Evolutionary conservation across 2,888 invertebrate genomes (phyloP).

Genomic region (Micoletzkya japonica): DNA sequence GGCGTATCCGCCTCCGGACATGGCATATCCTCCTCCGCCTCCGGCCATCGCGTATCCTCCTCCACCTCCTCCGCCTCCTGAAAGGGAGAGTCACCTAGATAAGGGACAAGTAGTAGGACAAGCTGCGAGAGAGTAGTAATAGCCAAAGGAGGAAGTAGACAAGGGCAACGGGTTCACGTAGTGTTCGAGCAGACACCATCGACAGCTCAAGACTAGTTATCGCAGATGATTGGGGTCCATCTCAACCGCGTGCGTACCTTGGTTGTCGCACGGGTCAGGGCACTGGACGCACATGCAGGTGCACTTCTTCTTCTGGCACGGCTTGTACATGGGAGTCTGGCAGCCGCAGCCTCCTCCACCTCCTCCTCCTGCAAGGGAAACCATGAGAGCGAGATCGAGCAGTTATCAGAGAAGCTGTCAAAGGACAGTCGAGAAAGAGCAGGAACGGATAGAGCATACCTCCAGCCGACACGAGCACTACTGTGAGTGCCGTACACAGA

Average conservation of each 20-base stretch:
- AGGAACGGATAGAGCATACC: neutral
- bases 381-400: neutral
- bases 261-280: slow-evolving; percentile 16
- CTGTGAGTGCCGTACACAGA: neutral
- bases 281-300: slow-evolving; percentile 29
- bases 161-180: no score
- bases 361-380: slow-evolving; percentile 7
- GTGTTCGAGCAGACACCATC: no score
- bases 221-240: neutral
- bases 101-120: no score
- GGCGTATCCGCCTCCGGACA: slow-evolving; percentile 4
- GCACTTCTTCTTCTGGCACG: slow-evolving; percentile 26
- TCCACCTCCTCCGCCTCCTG: slow-evolving; percentile 26
- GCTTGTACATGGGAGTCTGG: slow-evolving; percentile 22
- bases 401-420: no score
- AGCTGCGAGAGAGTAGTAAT: no score
- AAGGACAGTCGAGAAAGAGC: neutral
- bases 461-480: slow-evolving; percentile 6
- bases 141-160: no score
- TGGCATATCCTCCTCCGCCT: slow-evolving; percentile 25
- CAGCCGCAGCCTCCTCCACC: slow-evolving; percentile 21
- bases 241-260: neutral
- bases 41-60: slow-evolving; percentile 29
- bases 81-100: neutral
- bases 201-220: neutral